phyloP scores from a whole-genome alignment of 2,888 invertebrate genomes.

The Gymnosoma rotundatum region DNA sequence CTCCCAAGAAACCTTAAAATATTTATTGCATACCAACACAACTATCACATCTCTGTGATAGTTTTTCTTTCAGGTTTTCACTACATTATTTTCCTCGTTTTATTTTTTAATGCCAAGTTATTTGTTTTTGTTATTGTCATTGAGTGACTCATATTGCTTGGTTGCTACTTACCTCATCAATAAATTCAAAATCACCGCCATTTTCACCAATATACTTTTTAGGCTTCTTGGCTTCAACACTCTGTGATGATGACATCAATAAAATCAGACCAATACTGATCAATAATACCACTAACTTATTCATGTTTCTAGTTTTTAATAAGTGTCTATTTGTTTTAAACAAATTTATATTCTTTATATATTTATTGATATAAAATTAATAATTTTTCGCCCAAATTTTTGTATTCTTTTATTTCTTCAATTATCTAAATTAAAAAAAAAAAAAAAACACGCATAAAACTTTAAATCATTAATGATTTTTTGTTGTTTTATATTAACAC shows the following conservation, averaged over 20 bases:
- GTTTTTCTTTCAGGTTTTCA: neutral
- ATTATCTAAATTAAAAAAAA: constrained; percentile 27
- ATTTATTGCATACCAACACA: constrained; percentile 1
- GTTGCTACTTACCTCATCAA: constrained; percentile 86
- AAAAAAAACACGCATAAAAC: constrained; percentile 1
- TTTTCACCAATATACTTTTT: constrained; percentile 88
- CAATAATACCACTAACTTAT: constrained; percentile 79
- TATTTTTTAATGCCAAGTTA: neutral
- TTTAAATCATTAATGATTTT: constrained; percentile 2
- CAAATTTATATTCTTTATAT: neutral
- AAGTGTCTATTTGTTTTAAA: neutral
- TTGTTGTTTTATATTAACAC: constrained; percentile 6
- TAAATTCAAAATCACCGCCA: constrained; percentile 89
- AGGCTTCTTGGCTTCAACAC: constrained; percentile 83
- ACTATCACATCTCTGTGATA: neutral
- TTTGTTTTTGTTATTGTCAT: constrained; percentile 3
- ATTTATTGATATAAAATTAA: neutral
- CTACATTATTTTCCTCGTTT: neutral
- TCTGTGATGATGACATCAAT: constrained; percentile 80
- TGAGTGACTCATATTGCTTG: constrained; percentile 34
- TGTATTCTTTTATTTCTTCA: neutral
- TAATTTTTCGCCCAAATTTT: neutral
- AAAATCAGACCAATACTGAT: constrained; percentile 80
- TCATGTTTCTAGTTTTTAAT: constrained; percentile 73
- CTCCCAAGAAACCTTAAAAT: constrained; percentile 59